Evolutionary conservation across 2,888 invertebrate genomes (phyloP).

Genomic region (Hirtodrosophila histrioides): DNA sequence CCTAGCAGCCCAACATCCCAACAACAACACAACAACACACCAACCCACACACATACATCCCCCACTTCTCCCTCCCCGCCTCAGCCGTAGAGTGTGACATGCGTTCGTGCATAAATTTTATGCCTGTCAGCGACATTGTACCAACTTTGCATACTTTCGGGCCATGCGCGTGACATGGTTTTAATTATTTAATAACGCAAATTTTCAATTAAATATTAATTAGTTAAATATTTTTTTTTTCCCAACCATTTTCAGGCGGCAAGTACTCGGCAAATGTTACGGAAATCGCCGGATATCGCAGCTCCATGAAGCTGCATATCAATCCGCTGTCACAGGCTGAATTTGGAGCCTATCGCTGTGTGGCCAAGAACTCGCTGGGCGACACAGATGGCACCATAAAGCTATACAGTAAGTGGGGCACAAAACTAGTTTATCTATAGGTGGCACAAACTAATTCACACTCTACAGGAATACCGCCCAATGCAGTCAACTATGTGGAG

Average conservation of each 20-base stretch:
- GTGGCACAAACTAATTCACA: not conserved
- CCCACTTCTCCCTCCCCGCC: not conserved
- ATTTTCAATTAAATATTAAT: conserved; percentile 69
- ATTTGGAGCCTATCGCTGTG: conserved; percentile 92
- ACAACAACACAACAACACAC: no score
- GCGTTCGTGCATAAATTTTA: conserved; percentile 64
- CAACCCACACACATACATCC: no score
- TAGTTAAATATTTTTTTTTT: conserved; percentile 53
- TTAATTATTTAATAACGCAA: conserved; percentile 71
- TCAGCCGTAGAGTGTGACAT: conserved; percentile 37
- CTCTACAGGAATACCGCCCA: conserved; percentile 83
- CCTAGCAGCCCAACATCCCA: conserved; percentile 6
- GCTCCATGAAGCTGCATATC: conserved; percentile 90
- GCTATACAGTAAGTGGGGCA: conserved; percentile 89
- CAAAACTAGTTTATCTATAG: not conserved
- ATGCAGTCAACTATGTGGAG: conserved; percentile 84
- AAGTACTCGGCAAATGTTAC: conserved; percentile 90
- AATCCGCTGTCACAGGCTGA: conserved; percentile 88
- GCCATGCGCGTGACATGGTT: conserved; percentile 58
- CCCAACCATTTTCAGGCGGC: conserved; percentile 84
- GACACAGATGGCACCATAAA: conserved; percentile 94
- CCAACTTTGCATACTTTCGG: conserved; percentile 39
- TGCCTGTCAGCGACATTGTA: conserved; percentile 64
- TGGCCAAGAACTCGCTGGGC: conserved; percentile 92
- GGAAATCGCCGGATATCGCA: conserved; percentile 90